Evolutionary conservation across 2,113 vertebrate genomes (phyloP), one percentile per base, ranked within the genome.

Genomic region (Puma concolor): DNA sequence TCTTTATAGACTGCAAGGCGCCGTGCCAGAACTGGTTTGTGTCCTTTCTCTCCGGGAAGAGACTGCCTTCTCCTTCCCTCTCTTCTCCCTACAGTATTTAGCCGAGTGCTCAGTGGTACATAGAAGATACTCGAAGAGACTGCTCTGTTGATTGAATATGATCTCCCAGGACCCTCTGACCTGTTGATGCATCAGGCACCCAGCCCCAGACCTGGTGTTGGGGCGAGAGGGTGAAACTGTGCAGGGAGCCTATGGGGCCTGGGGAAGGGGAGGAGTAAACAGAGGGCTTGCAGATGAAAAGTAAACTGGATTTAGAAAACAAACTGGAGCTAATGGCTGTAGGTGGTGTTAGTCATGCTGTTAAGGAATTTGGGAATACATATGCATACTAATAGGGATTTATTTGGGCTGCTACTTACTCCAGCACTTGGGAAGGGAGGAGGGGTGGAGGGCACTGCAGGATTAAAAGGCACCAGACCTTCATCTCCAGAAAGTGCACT

Each of bases 261-360:
- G 41, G 71, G 66, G 57, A 60, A 38, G 64, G 82, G 74, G 21
- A 80, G 64, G 71, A 17, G 63, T 71, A 96, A 97, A 97, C 82
- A 96, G 81, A 94, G 84, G 23, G 29, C 41, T 84, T 38, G 50
- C 48, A 33, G 94, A 91, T 74, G 71, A 50, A 93, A 96, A 95
- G 91, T 85, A 97, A 98, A 98, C 94, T 98, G 69, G 91, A 93
- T 97, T 98, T 98, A 95, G 91, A 95, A 97, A 98, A 97, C 98
- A 97, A 97, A 98, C 94, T 94, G 29, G 0, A 80, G 94, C 63
- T 97, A 98, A 97, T 98, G 95, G 94, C 97, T 97, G 94, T 96
- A 96, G 97, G 96, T 98, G 98, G 97, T 97, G 95, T 98, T 97
- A 97, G 97, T 97, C 96, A 96, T 96, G 94, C 97, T 79, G 92